phyloP scores from a whole-genome alignment of 1,140 invertebrate genomes.

The Ctenoplectra terminalis region DNA sequence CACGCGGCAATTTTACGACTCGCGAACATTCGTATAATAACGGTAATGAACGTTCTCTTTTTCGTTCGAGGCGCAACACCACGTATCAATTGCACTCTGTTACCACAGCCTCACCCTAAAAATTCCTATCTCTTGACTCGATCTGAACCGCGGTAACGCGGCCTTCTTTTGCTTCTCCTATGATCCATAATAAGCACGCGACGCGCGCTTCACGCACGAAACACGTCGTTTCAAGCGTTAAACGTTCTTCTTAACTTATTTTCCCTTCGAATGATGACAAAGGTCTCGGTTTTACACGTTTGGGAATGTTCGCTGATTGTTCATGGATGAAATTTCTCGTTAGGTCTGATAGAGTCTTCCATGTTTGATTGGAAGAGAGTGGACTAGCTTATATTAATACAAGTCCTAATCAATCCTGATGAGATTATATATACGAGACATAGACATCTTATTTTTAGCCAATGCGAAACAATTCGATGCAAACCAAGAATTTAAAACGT shows the following conservation, averaged over 20 bases:
- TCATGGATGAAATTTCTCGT: too few relatives aligned
- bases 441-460: too few relatives aligned
- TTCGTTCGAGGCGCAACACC: neutral
- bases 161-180: too few relatives aligned
- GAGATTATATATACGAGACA: too few relatives aligned
- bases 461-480: too few relatives aligned
- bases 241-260: neutral
- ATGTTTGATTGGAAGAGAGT: too few relatives aligned
- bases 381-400: too few relatives aligned
- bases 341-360: too few relatives aligned
- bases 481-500: too few relatives aligned
- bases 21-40: slow-evolving; percentile 39
- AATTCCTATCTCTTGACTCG: slow-evolving; percentile 35
- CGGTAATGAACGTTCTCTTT: slow-evolving; percentile 29
- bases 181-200: slow-evolving; percentile 35
- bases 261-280: neutral
- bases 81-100: neutral
- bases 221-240: slow-evolving; percentile 4
- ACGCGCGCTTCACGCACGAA: neutral
- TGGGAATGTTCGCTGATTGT: too few relatives aligned
- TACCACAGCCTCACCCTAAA: slow-evolving; percentile 30
- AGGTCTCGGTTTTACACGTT: neutral
- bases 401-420: too few relatives aligned
- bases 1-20: slow-evolving; percentile 19
- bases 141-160: slow-evolving; percentile 17